phyloP scores from a whole-genome alignment of 1,140 invertebrate genomes.

The Apis laboriosa region DNA sequence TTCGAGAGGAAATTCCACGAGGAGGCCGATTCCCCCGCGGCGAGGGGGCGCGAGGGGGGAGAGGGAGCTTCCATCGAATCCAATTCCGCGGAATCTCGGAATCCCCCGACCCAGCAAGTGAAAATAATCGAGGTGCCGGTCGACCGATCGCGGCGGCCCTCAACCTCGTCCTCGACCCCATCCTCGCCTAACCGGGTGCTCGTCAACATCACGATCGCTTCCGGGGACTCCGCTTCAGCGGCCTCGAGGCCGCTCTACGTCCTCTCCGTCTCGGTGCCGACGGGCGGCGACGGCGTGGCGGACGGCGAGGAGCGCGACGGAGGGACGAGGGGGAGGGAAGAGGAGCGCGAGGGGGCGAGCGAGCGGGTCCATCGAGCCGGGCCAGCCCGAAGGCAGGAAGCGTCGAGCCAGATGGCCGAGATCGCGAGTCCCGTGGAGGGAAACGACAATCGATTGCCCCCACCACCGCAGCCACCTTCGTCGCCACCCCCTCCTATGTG shows the following conservation, averaged over 20 bases:
- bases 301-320: conserved; percentile 38
- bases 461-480: conserved; percentile 62
- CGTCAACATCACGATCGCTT: conserved; percentile 88
- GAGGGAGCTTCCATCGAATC: not conserved
- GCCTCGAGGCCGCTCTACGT: conserved; percentile 86
- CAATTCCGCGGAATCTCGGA: conserved; percentile 17
- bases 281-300: conserved; percentile 77
- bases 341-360: conserved; percentile 12
- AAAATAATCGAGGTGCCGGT: conserved; percentile 60
- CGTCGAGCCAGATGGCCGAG: conserved; percentile 49
- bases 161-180: conserved; percentile 11
- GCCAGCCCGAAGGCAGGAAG: too few relatives aligned
- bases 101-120: conserved; percentile 48
- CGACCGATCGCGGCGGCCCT: not conserved
- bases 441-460: conserved; percentile 49
- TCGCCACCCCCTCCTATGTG: conserved; percentile 72
- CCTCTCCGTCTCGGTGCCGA: conserved; percentile 87
- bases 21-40: not conserved
- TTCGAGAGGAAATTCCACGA: conserved; percentile 70
- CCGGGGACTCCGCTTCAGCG: conserved; percentile 81
- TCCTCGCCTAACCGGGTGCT: conserved; percentile 80
- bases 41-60: not conserved
- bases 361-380: too few relatives aligned
- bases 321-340: conserved; percentile 40
- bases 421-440: conserved; percentile 52